Percentiles rank a stretch among this genome's conserved stretches.
Evolutionary conservation across 2,797 vertebrate genomes (phyloP).

Genomic region (Iguana delicatissima): DNA sequence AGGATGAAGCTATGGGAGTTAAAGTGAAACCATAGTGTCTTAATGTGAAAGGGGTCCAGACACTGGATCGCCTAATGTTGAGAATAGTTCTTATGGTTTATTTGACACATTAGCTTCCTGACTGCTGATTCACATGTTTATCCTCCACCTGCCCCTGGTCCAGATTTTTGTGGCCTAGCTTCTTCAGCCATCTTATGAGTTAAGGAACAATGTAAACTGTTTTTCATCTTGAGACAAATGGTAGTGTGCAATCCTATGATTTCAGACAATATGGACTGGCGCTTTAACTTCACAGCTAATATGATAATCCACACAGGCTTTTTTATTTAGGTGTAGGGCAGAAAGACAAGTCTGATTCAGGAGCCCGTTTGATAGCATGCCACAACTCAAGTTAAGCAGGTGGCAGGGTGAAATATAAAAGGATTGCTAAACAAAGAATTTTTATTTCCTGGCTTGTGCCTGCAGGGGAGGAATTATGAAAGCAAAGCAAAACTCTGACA

Average conservation of each 20-base stretch:
- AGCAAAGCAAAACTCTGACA: slow-evolving; percentile 71
- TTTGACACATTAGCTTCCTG: no score
- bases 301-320: neutral
- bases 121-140: no score
- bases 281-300: slow-evolving; percentile 26
- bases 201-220: neutral
- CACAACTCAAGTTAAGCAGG: slow-evolving; percentile 74
- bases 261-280: slow-evolving; percentile 39
- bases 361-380: slow-evolving; percentile 67
- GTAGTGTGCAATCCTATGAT: neutral
- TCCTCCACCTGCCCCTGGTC: neutral
- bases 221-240: neutral
- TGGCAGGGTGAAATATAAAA: slow-evolving; percentile 75
- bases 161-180: neutral
- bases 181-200: neutral
- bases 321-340: slow-evolving; percentile 15
- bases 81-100: no score
- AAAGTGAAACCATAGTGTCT: no score
- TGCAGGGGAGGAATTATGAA: slow-evolving; percentile 76
- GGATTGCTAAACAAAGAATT: slow-evolving; percentile 75
- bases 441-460: slow-evolving; percentile 75
- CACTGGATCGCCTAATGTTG: no score
- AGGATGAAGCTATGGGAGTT: no score
- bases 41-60: no score
- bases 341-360: slow-evolving; percentile 37